phyloP scores from a whole-genome alignment of 2,797 vertebrate genomes.

The Clamator glandarius region DNA sequence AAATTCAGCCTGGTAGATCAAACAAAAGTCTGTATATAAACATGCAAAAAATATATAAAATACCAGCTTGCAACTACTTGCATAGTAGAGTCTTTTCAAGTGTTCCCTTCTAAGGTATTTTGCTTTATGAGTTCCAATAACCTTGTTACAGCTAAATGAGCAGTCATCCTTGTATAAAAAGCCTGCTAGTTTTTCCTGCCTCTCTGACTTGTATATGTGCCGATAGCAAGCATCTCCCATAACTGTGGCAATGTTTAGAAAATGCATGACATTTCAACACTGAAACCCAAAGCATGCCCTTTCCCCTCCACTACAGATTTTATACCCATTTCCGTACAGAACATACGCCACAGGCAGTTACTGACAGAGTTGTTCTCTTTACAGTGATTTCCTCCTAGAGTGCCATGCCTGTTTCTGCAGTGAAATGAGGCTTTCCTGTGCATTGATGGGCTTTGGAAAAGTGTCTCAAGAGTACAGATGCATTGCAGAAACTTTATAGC shows the following conservation, averaged over 20 bases:
- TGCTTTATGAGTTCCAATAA: not conserved
- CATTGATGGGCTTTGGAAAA: not conserved
- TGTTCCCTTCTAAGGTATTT: not conserved
- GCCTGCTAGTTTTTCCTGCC: not conserved
- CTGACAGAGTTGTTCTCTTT: not conserved
- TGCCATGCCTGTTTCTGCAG: not conserved
- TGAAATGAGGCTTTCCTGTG: rapidly evolving
- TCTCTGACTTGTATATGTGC: not conserved
- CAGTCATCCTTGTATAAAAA: not conserved
- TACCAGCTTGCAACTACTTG: not conserved
- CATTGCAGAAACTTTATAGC: not conserved
- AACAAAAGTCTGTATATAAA: not conserved
- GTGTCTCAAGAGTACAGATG: not conserved
- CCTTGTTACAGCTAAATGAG: not conserved
- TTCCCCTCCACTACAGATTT: rapidly evolving
- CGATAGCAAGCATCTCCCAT: not conserved
- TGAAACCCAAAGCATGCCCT: not conserved
- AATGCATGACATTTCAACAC: not conserved
- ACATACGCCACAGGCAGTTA: not conserved
- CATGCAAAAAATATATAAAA: not conserved
- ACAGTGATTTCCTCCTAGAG: not conserved
- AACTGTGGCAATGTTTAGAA: not conserved
- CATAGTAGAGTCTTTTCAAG: not conserved
- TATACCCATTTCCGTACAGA: not conserved
- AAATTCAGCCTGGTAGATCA: not conserved